Conservation (phyloP, 1,140 invertebrate species). For the Pachypsylla venusta region DNA sequence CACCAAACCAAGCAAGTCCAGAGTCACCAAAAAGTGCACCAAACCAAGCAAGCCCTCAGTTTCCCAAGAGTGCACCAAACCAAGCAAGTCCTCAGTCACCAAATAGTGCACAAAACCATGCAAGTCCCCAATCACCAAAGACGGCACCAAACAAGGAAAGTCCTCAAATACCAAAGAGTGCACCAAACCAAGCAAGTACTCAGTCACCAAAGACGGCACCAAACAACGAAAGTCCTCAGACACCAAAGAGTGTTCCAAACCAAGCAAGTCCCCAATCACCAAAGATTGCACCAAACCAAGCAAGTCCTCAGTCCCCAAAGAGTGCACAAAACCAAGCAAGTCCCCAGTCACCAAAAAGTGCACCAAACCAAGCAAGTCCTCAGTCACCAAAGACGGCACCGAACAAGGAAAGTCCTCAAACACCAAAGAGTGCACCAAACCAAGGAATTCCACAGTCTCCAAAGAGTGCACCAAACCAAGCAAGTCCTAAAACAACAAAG, state of each 20-base stretch:
- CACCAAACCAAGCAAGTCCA: neutral
- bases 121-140: neutral
- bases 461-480: neutral
- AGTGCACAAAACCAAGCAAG: neutral
- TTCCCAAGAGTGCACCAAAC: neutral
- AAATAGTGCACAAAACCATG: neutral
- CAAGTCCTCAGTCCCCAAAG: neutral
- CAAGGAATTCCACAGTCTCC: too few species aligned
- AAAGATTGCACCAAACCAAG: neutral
- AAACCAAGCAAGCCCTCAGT: too few species aligned
- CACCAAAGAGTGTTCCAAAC: neutral
- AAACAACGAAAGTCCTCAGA: neutral
- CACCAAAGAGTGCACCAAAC: neutral
- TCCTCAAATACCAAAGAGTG: neutral
- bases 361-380: neutral
- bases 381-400: neutral
- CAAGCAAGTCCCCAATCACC: too few species aligned
- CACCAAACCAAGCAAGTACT: neutral
- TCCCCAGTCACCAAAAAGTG: neutral
- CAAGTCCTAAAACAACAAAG: neutral
- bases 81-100: neutral
- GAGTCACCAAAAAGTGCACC: neutral
- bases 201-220: neutral
- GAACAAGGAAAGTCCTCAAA: neutral
- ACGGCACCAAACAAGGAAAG: neutral